A percentile compares a stretch with the other conserved stretches of the same genome.
Conservation (phyloP, 2,888 invertebrate genomes). For the Noctua janthina region DNA sequence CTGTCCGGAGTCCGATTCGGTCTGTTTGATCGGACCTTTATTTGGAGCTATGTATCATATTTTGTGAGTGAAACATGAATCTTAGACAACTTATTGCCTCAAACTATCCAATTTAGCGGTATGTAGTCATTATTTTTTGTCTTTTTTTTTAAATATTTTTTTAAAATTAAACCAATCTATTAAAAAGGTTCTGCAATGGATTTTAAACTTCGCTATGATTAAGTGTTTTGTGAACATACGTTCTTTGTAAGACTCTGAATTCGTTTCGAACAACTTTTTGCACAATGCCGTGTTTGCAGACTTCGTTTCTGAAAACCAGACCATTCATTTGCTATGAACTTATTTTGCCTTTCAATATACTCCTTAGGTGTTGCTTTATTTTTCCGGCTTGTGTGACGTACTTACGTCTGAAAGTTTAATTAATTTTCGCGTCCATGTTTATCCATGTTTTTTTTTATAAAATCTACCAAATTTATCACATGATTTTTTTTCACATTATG, state of each 20-base stretch:
- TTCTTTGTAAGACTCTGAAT: not conserved
- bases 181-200: not conserved
- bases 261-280: not conserved
- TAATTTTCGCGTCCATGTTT: not conserved
- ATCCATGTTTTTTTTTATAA: not conserved
- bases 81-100: not conserved
- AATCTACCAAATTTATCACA: not conserved
- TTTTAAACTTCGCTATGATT: not conserved
- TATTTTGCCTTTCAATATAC: conserved; percentile 3
- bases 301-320: conserved; percentile 1
- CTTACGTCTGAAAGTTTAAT: not conserved
- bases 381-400: not conserved
- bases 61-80: not conserved
- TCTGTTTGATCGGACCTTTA: not conserved
- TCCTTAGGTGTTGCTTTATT: not conserved
- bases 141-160: no score
- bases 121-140: not conserved
- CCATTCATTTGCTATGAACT: not conserved
- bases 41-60: not conserved
- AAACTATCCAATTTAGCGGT: not conserved
- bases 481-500: not conserved
- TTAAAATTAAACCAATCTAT: not conserved
- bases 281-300: not conserved
- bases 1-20: not conserved
- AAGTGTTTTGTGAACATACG: no score